Conservation (phyloP, 2,113 vertebrate genomes). For the Anseranas semipalmata region DNA sequence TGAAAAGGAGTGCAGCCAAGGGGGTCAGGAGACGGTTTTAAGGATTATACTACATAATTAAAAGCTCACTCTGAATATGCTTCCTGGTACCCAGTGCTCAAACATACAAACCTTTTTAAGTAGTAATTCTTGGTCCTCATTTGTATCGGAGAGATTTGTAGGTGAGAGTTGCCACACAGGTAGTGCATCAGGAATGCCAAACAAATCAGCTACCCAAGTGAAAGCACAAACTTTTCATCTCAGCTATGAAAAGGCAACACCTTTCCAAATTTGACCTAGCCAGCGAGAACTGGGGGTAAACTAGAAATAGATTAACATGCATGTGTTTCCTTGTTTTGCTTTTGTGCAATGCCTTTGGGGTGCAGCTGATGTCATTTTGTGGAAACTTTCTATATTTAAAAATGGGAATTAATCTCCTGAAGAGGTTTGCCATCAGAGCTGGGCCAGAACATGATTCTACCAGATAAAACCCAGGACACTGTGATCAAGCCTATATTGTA, state of each 20-base stretch:
- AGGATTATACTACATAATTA: constrained; percentile 53
- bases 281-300: background rate
- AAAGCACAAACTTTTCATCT: background rate
- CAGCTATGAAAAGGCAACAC: constrained; percentile 1
- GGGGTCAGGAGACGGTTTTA: constrained; percentile 36
- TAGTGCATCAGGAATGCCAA: constrained; percentile 23
- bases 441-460: background rate
- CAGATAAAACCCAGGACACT: background rate
- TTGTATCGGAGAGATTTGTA: constrained; percentile 29
- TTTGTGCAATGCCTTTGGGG: background rate
- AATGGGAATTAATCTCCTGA: background rate
- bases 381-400: background rate
- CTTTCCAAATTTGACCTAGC: background rate
- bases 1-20: constrained; percentile 43
- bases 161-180: constrained; percentile 33
- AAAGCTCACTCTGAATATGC: constrained; percentile 28
- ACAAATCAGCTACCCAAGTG: background rate
- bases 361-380: background rate
- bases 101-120: constrained; percentile 41
- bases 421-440: background rate
- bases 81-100: constrained; percentile 33
- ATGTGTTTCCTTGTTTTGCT: background rate
- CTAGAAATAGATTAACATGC: background rate
- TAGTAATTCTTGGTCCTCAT: constrained; percentile 26
- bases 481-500: background rate